phyloP scores from a whole-genome alignment of 2,797 vertebrate species.

The Scarus forsteni region DNA sequence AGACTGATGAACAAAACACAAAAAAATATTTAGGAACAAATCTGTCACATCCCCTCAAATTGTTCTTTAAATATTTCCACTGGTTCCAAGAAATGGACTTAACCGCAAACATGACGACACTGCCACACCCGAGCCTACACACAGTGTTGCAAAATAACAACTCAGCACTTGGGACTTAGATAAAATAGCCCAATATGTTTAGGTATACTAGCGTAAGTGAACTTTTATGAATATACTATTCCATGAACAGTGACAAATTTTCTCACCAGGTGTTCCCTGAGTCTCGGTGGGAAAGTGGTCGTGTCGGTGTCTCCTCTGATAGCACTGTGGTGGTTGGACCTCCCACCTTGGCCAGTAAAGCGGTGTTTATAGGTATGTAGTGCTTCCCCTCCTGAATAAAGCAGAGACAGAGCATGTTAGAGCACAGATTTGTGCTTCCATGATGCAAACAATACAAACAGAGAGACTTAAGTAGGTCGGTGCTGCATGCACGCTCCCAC shows the following conservation, averaged over 20 bases:
- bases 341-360: conserved; percentile 83
- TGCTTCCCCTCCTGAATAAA: conserved; percentile 92
- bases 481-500: conserved; percentile 11
- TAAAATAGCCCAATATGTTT: neutral
- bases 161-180: neutral
- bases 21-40: too few relatives aligned
- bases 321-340: conserved; percentile 71
- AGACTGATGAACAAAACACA: too few relatives aligned
- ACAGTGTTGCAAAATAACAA: neutral
- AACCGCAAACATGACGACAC: too few relatives aligned
- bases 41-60: too few relatives aligned
- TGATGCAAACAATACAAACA: conserved; percentile 10
- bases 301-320: conserved; percentile 81
- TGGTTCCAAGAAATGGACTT: too few relatives aligned
- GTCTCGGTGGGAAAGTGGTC: conserved; percentile 82
- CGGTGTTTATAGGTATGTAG: conserved; percentile 95
- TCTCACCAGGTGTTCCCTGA: conserved; percentile 88
- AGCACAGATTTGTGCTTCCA: neutral
- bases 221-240: conserved; percentile 9
- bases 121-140: too few relatives aligned
- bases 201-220: neutral
- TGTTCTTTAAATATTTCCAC: too few relatives aligned
- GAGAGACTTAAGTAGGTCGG: conserved; percentile 9
- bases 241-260: neutral
- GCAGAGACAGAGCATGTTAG: conserved; percentile 43